Evolutionary conservation across 2,888 invertebrate genomes (phyloP), one percentile per base, ranked within the genome.

Genomic region (Thelaira solivaga): DNA sequence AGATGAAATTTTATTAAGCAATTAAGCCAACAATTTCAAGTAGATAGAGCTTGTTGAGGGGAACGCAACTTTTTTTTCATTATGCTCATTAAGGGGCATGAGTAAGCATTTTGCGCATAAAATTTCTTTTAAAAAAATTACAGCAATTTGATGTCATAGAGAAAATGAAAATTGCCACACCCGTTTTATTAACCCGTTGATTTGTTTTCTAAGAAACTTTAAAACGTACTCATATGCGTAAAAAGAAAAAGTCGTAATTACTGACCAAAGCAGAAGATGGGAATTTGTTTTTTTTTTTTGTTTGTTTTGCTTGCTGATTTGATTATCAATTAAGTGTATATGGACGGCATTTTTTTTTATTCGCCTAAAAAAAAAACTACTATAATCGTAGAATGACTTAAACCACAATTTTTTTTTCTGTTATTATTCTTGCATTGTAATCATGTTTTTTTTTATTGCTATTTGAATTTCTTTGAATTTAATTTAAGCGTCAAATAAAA

Each of bases 321-420:
- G 43, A 83, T 86, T 86, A 86, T 86, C 86, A 86, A 86, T 84
- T 85, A 83, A 82, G 85, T n/a, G n/a, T 86, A 85, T 86, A 86
- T 85, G 85, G 83, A 83, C 84, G 85, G 86, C 85, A 85, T 85
- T 78, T 53, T 49, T 22, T 57, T 62, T 53, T 13, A 36, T 29
- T 24, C 62, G 26, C 22, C 62, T 7, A 24, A 39, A 64, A n/a
- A n/a, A n/a, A n/a, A n/a, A n/a, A n/a, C 49, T 24, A 43, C 53
- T 71, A 11, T 62, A 61, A 67, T 51, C 61, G 43, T 26, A 8
- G 20, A 31, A 20, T 16, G 34, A n/a, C 18, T 61, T 41, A 13
- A 31, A 55, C 43, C 7, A n/a, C n/a, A 55, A 24, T 20, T 1
- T 26, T 36, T 55, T 71, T 45, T 43, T 62, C 45, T 57, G 68